These are phyloP conservation scores for Decapterus maruadsi DNA, from an alignment of 2,797 vertebrate genomes.

Conservation along the genomic window DNA sequence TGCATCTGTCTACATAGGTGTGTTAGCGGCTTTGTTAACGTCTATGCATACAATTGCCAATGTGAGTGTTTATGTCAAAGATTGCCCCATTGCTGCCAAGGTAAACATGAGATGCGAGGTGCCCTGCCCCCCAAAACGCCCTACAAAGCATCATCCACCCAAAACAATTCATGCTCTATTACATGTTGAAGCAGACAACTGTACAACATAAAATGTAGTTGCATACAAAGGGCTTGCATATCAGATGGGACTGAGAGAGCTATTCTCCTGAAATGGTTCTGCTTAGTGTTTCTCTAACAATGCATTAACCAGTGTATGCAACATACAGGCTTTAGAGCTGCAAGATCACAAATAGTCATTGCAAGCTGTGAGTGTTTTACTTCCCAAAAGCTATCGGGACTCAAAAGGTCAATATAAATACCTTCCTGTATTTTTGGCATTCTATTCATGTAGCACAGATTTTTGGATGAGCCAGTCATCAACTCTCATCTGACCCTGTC, in stretches of 20 bases:
- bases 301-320: conserved; percentile 64
- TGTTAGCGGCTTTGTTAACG: conserved; percentile 66
- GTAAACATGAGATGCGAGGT: conserved; percentile 68
- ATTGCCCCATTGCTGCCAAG: conserved; percentile 77
- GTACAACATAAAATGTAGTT: conserved; percentile 64
- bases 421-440: not conserved
- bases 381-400: not conserved
- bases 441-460: not conserved
- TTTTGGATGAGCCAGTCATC: not conserved
- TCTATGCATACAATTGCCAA: conserved; percentile 56
- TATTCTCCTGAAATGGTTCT: conserved; percentile 71
- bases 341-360: conserved; percentile 5
- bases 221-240: conserved; percentile 65
- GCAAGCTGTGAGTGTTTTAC: conserved; percentile 25
- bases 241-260: conserved; percentile 62
- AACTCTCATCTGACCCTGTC: conserved; percentile 9
- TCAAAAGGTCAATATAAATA: not conserved
- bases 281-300: conserved; percentile 66
- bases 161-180: conserved; percentile 75
- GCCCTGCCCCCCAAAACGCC: conserved; percentile 79
- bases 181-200: conserved; percentile 73
- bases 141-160: conserved; percentile 80
- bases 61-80: conserved; percentile 71
- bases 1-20: conserved; percentile 59
- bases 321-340: conserved; percentile 36